Percentiles rank a stretch among this genome's conserved stretches.
phyloP scores from a whole-genome alignment of 2,888 invertebrate genomes.

The Cephalotes varians region DNA sequence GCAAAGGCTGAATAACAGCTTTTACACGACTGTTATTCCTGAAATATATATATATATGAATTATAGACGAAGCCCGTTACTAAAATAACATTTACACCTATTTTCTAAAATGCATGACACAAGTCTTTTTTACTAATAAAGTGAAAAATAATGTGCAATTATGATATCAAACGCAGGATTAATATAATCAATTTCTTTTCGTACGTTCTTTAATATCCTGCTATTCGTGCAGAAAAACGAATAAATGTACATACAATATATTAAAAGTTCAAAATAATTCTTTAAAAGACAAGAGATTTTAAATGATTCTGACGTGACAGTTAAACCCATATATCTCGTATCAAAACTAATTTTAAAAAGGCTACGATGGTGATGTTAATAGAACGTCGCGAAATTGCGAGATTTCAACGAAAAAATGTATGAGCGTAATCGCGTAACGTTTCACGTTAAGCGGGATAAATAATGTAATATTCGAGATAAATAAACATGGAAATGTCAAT shows the following conservation, averaged over 20 bases:
- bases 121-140: background rate
- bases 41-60: background rate
- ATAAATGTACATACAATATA: background rate
- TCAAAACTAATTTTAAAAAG: background rate
- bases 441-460: background rate
- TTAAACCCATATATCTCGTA: background rate
- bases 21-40: background rate
- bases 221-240: background rate
- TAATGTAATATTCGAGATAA: constrained; percentile 1
- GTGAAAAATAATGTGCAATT: background rate
- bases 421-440: background rate
- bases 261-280: background rate
- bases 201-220: background rate
- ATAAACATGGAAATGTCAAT: background rate
- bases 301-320: background rate
- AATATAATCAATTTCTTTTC: background rate
- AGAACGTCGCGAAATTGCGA: background rate
- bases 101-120: background rate
- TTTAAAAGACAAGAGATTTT: background rate
- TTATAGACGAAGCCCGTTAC: background rate
- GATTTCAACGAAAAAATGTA: background rate
- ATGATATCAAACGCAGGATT: background rate
- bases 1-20: background rate
- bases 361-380: background rate
- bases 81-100: background rate